Evolutionary conservation across 2,888 invertebrate species (phyloP).

Genomic region (Isoperla grammatica): DNA sequence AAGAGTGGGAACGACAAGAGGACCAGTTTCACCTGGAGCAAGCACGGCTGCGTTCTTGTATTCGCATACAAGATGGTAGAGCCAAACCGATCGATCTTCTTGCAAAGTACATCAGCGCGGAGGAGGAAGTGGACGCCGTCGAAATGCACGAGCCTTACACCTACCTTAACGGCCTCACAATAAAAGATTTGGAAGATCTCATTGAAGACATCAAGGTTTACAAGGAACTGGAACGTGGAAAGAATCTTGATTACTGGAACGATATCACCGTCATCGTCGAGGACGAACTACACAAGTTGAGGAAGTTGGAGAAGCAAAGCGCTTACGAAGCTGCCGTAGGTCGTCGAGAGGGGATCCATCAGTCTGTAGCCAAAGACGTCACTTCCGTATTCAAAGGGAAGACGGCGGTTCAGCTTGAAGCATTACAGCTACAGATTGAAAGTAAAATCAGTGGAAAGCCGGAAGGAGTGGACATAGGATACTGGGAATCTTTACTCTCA

Average conservation of each 20-base stretch:
- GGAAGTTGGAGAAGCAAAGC: conserved; percentile 61
- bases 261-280: conserved; percentile 93
- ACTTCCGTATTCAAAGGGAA: conserved; percentile 89
- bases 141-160: conserved; percentile 99
- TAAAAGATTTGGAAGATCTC: conserved; percentile 90
- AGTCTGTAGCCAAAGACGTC: conserved; percentile 86
- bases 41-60: conserved; percentile 86
- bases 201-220: conserved; percentile 95
- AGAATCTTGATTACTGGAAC: conserved; percentile 89
- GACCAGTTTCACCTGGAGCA: conserved; percentile 97
- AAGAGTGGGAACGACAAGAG: conserved; percentile 94
- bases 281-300: conserved; percentile 84
- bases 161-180: conserved; percentile 83
- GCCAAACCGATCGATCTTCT: conserved; percentile 98
- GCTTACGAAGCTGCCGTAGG: conserved; percentile 55
- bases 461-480: conserved; percentile 92
- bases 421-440: conserved; percentile 79
- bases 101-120: conserved; percentile 91
- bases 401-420: conserved; percentile 76
- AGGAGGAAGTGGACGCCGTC: conserved; percentile 83
- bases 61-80: conserved; percentile 92
- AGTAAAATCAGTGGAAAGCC: conserved; percentile 74
- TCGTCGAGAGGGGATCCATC: conserved; percentile 77
- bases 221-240: conserved; percentile 83
- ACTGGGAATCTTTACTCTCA: conserved; percentile 96